Percentiles rank a stretch among this genome's conserved stretches.
phyloP scores from a whole-genome alignment of 2,797 vertebrate genomes.

The Acipenser ruthenus region DNA sequence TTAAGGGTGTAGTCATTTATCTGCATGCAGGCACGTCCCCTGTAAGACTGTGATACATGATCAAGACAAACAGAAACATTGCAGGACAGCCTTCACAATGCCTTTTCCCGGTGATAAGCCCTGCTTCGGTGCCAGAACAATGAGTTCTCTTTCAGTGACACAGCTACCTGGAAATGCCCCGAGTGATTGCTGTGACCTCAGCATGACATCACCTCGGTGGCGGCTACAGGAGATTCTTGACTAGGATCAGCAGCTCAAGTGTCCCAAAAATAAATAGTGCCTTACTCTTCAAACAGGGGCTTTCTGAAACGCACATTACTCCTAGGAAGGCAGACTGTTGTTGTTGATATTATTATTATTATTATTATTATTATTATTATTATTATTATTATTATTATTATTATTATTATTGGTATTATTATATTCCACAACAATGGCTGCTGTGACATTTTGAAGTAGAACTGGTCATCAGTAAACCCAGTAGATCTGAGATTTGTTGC shows the following conservation, averaged over 20 bases:
- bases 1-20: too few relatives aligned
- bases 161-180: neutral
- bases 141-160: neutral
- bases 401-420: too few relatives aligned
- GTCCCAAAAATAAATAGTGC: neutral
- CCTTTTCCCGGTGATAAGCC: neutral
- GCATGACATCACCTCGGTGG: conserved; percentile 1
- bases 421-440: too few relatives aligned
- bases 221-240: neutral
- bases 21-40: too few relatives aligned
- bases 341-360: neutral
- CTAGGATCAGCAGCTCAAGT: neutral
- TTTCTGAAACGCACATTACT: conserved; percentile 25
- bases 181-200: conserved; percentile 7
- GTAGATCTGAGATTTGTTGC: too few relatives aligned
- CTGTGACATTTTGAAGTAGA: too few relatives aligned
- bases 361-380: too few relatives aligned
- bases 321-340: conserved; percentile 35
- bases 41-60: too few relatives aligned
- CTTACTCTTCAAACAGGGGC: neutral
- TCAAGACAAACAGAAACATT: too few relatives aligned
- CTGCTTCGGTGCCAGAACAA: neutral
- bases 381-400: too few relatives aligned
- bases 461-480: too few relatives aligned
- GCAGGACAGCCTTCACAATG: neutral